Evolutionary conservation across 2,113 vertebrate genomes (phyloP), one percentile per base, ranked within the genome.

Genomic region (Sarotherodon lohbergeri): DNA sequence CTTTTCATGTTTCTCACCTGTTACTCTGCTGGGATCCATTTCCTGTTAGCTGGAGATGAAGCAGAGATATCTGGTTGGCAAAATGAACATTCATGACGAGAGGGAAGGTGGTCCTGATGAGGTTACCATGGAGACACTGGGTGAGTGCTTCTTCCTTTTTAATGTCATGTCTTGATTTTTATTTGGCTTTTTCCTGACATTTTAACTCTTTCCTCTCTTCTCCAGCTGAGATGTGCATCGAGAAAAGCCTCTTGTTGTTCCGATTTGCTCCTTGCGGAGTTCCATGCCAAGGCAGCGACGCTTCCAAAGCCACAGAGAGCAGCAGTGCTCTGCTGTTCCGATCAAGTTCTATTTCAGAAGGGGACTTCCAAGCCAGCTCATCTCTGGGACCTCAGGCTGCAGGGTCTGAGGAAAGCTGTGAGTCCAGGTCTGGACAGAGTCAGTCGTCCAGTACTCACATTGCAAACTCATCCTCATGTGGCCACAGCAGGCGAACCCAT

Each of bases 11-110:
- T 5, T 13, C n/a, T 57, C 2, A 79, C 66, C 43, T 46, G 3
- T 79, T 39, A 2, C 19, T 29, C 17, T 82, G 7, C 11, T 56
- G 11, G 3, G 27, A 9, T 46, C 2, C 56, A 52, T 34, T 71
- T 36, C 17, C 91, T 91, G 91, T 1, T 95, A 99, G 99, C 91
- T 99, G 96, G 99, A 99, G 96, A 98, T 99, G 98, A 99, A 99
- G 88, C 99, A 99, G 94, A 97, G 97, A 90, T 98, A 97, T 84
- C 91, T 98, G 10, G 95, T 98, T 92, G 92, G 95, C 80, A 96
- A 96, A 90, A 94, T 96, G 88, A 97, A 95, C 48, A 91, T 96
- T 55, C 94, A 95, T 1, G 97, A 89, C 2, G 97, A 97, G 46
- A 92, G 93, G 13, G 97, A 96, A 43, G 97, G 96, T 1, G 96